phyloP scores from a whole-genome alignment of 2,113 vertebrate genomes.

The Siniperca chuatsi region DNA sequence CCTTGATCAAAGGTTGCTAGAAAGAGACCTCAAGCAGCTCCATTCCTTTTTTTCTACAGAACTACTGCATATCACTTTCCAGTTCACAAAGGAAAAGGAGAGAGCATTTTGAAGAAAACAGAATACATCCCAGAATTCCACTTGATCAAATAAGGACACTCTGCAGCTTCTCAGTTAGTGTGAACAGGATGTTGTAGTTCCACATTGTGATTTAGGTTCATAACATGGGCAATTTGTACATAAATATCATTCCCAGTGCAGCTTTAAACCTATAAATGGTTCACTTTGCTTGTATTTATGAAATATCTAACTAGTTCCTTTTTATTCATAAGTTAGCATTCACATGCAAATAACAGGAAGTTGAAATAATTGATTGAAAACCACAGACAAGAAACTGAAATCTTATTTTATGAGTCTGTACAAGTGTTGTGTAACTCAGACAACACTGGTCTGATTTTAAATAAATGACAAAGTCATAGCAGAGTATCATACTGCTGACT shows the following conservation, averaged over 20 bases:
- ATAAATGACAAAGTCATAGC: neutral
- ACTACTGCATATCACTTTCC: neutral
- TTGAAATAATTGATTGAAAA: conserved; percentile 33
- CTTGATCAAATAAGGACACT: neutral
- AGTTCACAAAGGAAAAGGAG: neutral
- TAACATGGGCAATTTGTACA: neutral
- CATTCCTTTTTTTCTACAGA: neutral
- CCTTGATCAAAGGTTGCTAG: neutral
- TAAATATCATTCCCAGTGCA: neutral
- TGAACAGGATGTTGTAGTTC: too few relatives aligned
- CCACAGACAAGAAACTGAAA: conserved; percentile 33
- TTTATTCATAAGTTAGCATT: neutral
- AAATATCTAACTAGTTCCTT: neutral
- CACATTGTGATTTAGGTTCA: neutral
- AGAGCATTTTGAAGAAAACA: neutral
- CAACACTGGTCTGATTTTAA: neutral
- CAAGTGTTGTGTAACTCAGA: neutral
- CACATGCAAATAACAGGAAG: conserved; percentile 24
- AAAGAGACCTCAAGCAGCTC: neutral
- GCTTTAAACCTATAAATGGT: neutral
- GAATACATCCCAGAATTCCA: neutral
- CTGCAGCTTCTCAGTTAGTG: too few relatives aligned
- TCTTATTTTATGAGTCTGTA: neutral
- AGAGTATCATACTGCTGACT: neutral
- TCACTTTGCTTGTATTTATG: neutral